Percentiles rank a stretch among this genome's conserved stretches.
Evolutionary conservation across 1,140 invertebrate species (phyloP).

Genomic region (Batillaria attramentaria): DNA sequence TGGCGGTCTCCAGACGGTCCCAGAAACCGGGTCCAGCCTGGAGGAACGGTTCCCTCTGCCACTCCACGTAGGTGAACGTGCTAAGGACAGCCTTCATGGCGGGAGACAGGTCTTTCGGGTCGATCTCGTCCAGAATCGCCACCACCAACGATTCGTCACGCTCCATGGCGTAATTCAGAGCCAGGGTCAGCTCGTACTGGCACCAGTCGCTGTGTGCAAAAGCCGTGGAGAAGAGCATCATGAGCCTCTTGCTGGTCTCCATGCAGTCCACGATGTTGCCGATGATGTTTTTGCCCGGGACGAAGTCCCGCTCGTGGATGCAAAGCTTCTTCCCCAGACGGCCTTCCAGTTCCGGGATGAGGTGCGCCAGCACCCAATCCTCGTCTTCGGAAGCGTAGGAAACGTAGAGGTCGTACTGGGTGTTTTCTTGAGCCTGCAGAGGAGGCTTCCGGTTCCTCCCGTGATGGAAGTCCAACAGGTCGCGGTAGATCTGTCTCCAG

Average conservation of each 20-base stretch:
- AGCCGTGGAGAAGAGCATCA: constrained; percentile 8
- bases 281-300: no score
- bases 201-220: constrained; percentile 35
- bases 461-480: no score
- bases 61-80: constrained; percentile 1
- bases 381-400: no score
- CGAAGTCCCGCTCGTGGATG: constrained; percentile 5
- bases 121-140: neutral
- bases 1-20: no score
- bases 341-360: no score
- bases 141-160: neutral
- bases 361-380: no score
- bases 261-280: constrained; percentile 5
- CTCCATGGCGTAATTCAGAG: constrained; percentile 18
- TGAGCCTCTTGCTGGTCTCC: neutral
- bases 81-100: neutral
- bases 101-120: neutral
- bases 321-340: neutral
- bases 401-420: no score
- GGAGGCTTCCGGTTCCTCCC: no score
- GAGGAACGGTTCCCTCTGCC: constrained; percentile 4
- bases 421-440: no score
- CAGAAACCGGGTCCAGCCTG: no score
- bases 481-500: no score
- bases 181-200: constrained; percentile 32